These are phyloP conservation scores for rat (Rattus norvegicus) DNA, from an alignment of 2,113 vertebrate species.

Conservation along the genomic window GRCr8 NC_086035.1:5636001-5636500, in stretches of 20 bases:
- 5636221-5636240: background rate
- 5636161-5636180: background rate
- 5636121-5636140: background rate
- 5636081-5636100: background rate
- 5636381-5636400: background rate
- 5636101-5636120: background rate
- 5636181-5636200: background rate
- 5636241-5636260: background rate
- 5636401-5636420: background rate
- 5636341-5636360: background rate
- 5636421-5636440: background rate
- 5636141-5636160: background rate
- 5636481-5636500: background rate
- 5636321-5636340: background rate
- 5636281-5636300: background rate
- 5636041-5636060: background rate
- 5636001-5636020: background rate
- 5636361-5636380: background rate
- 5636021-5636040: background rate
- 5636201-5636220: background rate
- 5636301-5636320: background rate
- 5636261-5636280: background rate
- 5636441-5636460: background rate
- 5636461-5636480: background rate
- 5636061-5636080: background rate